Percentiles rank a stretch among this genome's conserved stretches.
phyloP scores from a whole-genome alignment of 2,797 vertebrate species.

The Morelia viridis region DNA sequence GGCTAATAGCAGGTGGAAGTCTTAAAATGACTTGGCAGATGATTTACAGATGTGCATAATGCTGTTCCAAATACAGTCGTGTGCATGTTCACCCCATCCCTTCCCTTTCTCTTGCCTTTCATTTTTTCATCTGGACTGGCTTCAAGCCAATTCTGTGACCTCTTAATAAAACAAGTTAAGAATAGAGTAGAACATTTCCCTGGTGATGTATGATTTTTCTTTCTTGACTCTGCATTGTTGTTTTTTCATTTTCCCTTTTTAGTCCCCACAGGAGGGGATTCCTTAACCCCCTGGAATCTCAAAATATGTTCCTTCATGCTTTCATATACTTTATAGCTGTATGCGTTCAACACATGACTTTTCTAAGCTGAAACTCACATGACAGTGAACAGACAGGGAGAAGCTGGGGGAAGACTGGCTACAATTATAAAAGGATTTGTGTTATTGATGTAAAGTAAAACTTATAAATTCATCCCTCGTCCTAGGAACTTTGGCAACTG shows the following conservation, averaged over 20 bases:
- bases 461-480: background rate
- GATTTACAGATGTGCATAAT: constrained; percentile 55
- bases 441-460: background rate
- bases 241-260: constrained; percentile 53
- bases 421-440: background rate
- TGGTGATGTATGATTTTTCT: constrained; percentile 58
- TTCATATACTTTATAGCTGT: constrained; percentile 11
- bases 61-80: constrained; percentile 41
- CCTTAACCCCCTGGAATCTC: constrained; percentile 47
- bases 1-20: constrained; percentile 50
- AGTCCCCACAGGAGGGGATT: constrained; percentile 16
- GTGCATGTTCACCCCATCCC: background rate
- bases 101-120: constrained; percentile 47
- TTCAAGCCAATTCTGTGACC: constrained; percentile 51
- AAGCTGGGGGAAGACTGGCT: background rate
- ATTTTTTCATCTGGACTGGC: constrained; percentile 59
- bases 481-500: background rate
- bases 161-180: constrained; percentile 67
- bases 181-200: constrained; percentile 67
- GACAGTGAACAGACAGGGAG: background rate
- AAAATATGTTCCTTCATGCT: constrained; percentile 15
- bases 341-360: constrained; percentile 17
- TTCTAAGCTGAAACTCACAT: constrained; percentile 17
- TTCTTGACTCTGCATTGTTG: constrained; percentile 36
- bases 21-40: constrained; percentile 49